Evolutionary conservation across 1,140 invertebrate genomes (phyloP), one percentile per base, ranked within the genome.

Genomic region (Vollenhovia emeryi): DNA sequence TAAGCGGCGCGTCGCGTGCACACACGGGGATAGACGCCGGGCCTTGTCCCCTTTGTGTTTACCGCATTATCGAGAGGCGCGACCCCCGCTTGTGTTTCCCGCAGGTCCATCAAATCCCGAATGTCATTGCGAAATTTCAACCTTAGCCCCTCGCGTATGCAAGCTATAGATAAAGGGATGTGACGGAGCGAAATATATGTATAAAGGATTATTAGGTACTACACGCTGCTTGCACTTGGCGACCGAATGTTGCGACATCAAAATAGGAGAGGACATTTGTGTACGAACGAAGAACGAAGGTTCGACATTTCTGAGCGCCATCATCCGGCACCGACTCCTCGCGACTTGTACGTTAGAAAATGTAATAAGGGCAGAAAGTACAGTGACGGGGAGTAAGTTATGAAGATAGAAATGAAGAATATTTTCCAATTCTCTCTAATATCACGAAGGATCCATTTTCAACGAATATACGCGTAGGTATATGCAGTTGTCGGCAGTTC

Each of bases 31-130:
- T 18, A 36, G 78, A 43, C 27, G 24, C 57, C 30, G 8, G 82
- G 45, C 24, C 15, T 62, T 24, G 68, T 80, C 75, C 74, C 84
- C 85, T 91, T 91, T 89, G 89, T 87, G 87, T 91, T 90, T 87
- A 86, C 59, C 36, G 71, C 73, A 71, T 90, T 90, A 91, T 91
- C 73, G 86, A 91, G 76, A 89, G 83, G 45, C 59, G 71, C 78
- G 59, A 71, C 52, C 21, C 30, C 27, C 27, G 13, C 6, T 40
- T 36, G 7, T 43, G 13, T 71, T 71, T 55, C 50, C 66, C 36
- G 8, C 52, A 36, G 60, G 75, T 80, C 75, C 62, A 80, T 85
- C 74, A 80, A 80, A 80, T 60, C 40, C 40, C 60, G n/a, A 59
- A 79, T 57, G 36, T 82, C 36, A 7, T 59, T 24, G 66, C 50